Evolutionary conservation across 1,140 invertebrate species (phyloP).

Genomic region (Nomia melanderi): DNA sequence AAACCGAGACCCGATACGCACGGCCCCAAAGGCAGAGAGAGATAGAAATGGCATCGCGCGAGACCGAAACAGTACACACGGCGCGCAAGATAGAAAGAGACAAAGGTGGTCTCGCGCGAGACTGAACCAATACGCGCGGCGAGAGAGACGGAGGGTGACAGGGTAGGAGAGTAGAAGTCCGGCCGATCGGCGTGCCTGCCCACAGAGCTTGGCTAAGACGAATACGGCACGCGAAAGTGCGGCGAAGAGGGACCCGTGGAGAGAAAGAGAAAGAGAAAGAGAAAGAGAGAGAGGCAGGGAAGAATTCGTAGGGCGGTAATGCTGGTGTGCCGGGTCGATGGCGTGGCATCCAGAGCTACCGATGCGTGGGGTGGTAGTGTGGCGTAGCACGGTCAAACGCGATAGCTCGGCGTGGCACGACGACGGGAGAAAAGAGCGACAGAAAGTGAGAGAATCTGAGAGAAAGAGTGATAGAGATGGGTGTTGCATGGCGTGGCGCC

Average conservation of each 20-base stretch:
- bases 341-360: conserved; percentile 40
- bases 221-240: conserved; percentile 21
- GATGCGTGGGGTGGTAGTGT: conserved; percentile 30
- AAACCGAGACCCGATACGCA: no score
- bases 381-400: conserved; percentile 21
- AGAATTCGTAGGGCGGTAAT: conserved; percentile 41
- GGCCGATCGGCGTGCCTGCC: conserved; percentile 47
- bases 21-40: no score
- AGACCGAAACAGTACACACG: no score
- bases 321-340: conserved; percentile 42
- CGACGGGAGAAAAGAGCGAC: no score
- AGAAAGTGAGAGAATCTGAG: no score
- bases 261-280: background rate
- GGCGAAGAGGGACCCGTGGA: background rate
- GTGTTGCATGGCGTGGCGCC: no score
- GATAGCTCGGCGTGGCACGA: conserved; percentile 13
- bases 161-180: conserved; percentile 43
- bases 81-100: no score
- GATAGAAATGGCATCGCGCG: no score
- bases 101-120: no score
- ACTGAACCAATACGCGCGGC: conserved; percentile 40
- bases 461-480: no score
- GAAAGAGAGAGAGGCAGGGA: conserved; percentile 12
- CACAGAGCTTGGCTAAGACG: conserved; percentile 30
- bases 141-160: conserved; percentile 28